Evolutionary conservation across 2,888 invertebrate genomes (phyloP), one percentile per base, ranked within the genome.

Genomic region (Nymphalis urticae): DNA sequence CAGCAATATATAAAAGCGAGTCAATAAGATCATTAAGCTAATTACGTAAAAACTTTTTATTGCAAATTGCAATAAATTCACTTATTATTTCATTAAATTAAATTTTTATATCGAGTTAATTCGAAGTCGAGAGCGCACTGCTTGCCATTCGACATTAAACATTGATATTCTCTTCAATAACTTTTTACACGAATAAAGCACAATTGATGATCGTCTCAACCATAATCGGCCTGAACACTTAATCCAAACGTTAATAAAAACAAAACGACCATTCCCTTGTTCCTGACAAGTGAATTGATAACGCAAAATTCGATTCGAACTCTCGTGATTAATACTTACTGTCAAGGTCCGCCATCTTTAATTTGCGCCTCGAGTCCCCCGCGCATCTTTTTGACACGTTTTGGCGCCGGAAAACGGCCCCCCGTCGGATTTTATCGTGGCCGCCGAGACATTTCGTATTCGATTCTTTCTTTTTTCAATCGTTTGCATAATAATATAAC

Each of bases 301-400:
- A 63, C 42, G 42, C 53, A 70, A 74, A 63, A 67, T 73, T 71
- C 68, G 71, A 66, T 73, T 70, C 64, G 51, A 54, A 73, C 64
- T 69, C 59, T 68, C 63, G 66, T 74, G 74, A 74, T 74, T 75
- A 72, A 75, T 75, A 74, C 71, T 69, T 64, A 60, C 21, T 36
- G 19, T 19, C 59, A n/a, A 42, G 10, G 10, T 53, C 48, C 32
- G 72, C 69, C 75, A 73, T 62, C 32, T 71, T 68, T 63, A 72
- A 75, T 76, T 76, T 72, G 64, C 73, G 75, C 74, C 69, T 73
- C 62, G 71, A 64, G 53, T 66, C 58, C 63, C 62, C 19, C 60
- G 63, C 65, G 72, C 64, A 69, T 72, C 66, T 76, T 77, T 80
- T 79, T 78, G 76, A 73, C 75, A 77, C 75, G 77, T 78, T 79